phyloP scores from a whole-genome alignment of 2,113 vertebrate genomes.

The Sprattus sprattus region DNA sequence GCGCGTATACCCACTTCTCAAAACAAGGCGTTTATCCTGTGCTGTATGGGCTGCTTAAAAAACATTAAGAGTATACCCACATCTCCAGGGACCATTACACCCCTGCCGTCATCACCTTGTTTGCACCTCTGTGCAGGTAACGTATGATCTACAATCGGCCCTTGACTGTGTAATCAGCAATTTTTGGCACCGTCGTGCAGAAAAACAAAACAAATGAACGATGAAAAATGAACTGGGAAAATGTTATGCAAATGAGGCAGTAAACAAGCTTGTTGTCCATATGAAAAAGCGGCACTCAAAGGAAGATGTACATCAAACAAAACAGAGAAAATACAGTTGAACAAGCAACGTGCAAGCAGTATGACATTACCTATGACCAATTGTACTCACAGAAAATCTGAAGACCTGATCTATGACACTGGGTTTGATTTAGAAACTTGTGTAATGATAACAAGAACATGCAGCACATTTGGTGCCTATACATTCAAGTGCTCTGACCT shows the following conservation, averaged over 20 bases:
- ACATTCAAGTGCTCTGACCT: background rate
- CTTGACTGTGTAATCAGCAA: background rate
- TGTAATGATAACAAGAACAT: background rate
- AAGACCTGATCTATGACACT: background rate
- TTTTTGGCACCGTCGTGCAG: background rate
- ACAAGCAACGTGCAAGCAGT: background rate
- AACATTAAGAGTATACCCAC: no score
- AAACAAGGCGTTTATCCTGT: no score
- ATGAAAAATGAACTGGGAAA: background rate
- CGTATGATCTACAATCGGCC: background rate
- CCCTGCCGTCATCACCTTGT: background rate
- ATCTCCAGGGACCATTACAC: no score
- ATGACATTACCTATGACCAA: no score
- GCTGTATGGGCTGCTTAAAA: no score
- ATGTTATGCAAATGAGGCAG: background rate
- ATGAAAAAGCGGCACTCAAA: background rate
- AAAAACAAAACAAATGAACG: background rate
- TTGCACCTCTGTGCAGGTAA: background rate
- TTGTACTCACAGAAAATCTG: background rate
- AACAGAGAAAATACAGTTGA: background rate
- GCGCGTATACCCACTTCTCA: no score
- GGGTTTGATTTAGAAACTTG: background rate
- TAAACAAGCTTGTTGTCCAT: slow-evolving; percentile 14
- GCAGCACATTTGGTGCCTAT: background rate
- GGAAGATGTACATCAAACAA: background rate